Percentiles rank a stretch among this genome's conserved stretches.
These are phyloP conservation scores for Scomber colias DNA, from an alignment of 2,113 vertebrate genomes.

Conservation along the genomic window DNA sequence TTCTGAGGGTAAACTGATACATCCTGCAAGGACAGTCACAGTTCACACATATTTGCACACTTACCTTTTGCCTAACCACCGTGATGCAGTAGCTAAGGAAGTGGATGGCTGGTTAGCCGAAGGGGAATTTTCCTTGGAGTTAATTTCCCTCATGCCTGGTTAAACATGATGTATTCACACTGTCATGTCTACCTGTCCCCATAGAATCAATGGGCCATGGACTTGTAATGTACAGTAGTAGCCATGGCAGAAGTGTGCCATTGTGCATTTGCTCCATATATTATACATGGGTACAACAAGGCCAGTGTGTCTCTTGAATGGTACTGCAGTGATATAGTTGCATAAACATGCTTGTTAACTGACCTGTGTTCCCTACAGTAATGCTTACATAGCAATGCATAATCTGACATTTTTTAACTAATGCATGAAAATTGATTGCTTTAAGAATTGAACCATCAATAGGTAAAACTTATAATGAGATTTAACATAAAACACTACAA, in stretches of 20 bases:
- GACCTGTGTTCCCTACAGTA: not conserved
- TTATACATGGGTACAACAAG: constrained; percentile 26
- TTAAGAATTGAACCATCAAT: not conserved
- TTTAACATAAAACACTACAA: not conserved
- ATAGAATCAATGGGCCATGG: constrained; percentile 42
- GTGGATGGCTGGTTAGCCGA: not conserved
- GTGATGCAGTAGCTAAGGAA: constrained; percentile 12
- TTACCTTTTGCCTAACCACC: not conserved
- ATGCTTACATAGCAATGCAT: not conserved
- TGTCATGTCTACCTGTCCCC: constrained; percentile 41
- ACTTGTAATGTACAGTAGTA: constrained; percentile 42
- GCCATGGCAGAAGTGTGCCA: not conserved
- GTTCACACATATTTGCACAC: constrained; percentile 2
- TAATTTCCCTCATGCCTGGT: constrained; percentile 57
- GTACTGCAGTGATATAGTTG: not conserved
- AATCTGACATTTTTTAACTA: not conserved
- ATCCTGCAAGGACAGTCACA: not conserved
- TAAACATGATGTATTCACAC: constrained; percentile 60
- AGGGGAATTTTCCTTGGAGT: constrained; percentile 15
- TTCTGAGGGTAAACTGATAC: not conserved
- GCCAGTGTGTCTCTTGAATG: not conserved
- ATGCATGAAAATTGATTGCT: not conserved
- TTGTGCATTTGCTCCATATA: constrained; percentile 14
- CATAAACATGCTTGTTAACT: constrained; percentile 7
- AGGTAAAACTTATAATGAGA: not conserved